Evolutionary conservation across 2,113 vertebrate genomes (phyloP), one percentile per base, ranked within the genome.

Genomic region (Amphiprion ocellaris): DNA sequence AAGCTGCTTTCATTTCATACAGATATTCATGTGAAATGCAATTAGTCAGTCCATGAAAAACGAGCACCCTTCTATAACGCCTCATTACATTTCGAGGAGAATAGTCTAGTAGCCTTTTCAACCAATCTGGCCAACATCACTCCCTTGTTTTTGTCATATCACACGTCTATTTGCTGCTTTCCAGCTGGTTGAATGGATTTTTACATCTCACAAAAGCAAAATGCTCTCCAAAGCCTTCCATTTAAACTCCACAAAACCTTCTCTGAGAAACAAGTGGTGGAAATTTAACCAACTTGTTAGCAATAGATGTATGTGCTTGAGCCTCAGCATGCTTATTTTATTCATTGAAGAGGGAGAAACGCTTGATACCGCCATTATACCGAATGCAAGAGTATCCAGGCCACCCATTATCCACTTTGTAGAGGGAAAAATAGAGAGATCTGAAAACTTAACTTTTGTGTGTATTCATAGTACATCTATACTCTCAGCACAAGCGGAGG

Each of bases 351-450:
- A 39, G 14, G 53, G 62, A 24, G 23, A 12, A 66, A 59, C 9
- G 53, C 73, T 69, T 74, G 68, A 79, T 79, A 64, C 55, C 24
- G 4, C 19, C 4, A 10, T 49, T 73, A 37, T 4, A 66, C 63
- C 77, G 65, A 65, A 75, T 79, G 56, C 76, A 84, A 76, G 21
- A 58, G 73, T 77, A 85, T 89, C 73, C 65, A n/a, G 67, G 79
- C 76, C 78, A 81, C 64, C 77, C 71, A 83, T 91, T 93, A 88
- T 90, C 85, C 86, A 88, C 86, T 87, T 88, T 88, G 85, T 78
- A 77, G 58, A 75, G 70, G 30, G 60, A 21, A 74, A 82, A 87
- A 85, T 74, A 53, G 33, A 79, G 66, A 75, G 65, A 90, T 87
- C 47, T 79, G 28, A 87, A 84, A 86, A 61, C 58, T 8, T 68